Conservation (phyloP, 2,888 invertebrate genomes). For the Lasius fuliginosus region DNA sequence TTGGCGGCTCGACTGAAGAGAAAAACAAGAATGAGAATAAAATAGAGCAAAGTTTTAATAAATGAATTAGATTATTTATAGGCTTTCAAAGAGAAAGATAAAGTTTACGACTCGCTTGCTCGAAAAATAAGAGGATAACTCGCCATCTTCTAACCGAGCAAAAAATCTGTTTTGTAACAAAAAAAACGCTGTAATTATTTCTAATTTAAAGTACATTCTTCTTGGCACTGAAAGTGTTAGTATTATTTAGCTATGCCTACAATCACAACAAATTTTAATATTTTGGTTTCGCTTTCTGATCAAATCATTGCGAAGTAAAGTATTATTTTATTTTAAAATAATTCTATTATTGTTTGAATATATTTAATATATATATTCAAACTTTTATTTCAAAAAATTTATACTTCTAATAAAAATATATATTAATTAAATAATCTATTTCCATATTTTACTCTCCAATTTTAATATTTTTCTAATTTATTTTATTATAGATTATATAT, state of each 20-base stretch:
- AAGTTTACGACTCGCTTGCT: neutral
- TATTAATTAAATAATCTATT: neutral
- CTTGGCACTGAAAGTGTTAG: constrained; percentile 58
- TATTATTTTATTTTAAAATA: constrained; percentile 10
- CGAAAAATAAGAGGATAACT: neutral
- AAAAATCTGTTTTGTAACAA: neutral
- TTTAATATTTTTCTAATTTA: neutral
- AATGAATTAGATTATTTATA: neutral
- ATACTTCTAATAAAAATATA: neutral
- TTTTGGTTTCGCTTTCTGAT: constrained; percentile 28
- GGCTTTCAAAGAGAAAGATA: neutral
- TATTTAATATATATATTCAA: neutral
- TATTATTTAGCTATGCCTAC: constrained; percentile 78
- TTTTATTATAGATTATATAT: neutral
- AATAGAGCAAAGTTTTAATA: too few species aligned
- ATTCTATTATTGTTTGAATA: neutral
- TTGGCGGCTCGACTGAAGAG: too few species aligned
- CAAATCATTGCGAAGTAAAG: neutral
- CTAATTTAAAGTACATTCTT: constrained; percentile 20
- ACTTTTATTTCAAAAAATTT: too few species aligned
- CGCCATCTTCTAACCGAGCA: neutral
- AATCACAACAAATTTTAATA: constrained; percentile 67
- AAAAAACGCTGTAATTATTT: neutral
- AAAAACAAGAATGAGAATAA: too few species aligned
- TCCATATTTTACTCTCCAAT: neutral